Evolutionary conservation across 2,888 invertebrate genomes (phyloP).

Genomic region (Drosophila vallismaia): DNA sequence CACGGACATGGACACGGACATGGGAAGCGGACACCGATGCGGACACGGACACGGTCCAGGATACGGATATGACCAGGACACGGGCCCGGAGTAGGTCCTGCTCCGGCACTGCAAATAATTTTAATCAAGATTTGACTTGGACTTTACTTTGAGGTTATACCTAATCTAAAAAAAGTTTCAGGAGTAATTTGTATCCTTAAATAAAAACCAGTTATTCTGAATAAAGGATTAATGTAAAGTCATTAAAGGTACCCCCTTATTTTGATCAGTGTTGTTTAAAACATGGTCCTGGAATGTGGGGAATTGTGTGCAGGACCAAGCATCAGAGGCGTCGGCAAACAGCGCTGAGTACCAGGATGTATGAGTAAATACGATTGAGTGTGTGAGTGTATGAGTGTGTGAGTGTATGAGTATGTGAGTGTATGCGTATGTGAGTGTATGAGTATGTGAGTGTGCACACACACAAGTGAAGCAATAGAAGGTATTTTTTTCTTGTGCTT

Average conservation of each 20-base stretch:
- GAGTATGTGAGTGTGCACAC: neutral
- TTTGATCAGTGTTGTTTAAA: slow-evolving; percentile 5
- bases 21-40: slow-evolving; percentile 1
- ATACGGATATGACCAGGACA: slow-evolving; percentile 18
- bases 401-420: neutral
- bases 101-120: neutral
- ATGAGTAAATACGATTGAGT: slow-evolving; percentile 8
- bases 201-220: neutral
- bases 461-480: neutral
- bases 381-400: neutral
- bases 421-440: neutral
- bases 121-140: neutral
- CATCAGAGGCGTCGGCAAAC: slow-evolving; percentile 30
- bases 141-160: no score
- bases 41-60: slow-evolving; percentile 8
- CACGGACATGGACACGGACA: slow-evolving; percentile 7
- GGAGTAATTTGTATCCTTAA: neutral
- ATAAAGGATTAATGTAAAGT: neutral
- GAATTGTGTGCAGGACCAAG: slow-evolving; percentile 11
- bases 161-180: no score
- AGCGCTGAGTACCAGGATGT: slow-evolving; percentile 28
- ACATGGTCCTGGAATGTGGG: slow-evolving; percentile 15
- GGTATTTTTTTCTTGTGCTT: slow-evolving; percentile 18
- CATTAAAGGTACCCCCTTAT: neutral
- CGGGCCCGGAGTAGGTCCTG: neutral